Evolutionary conservation across 2,888 invertebrate species (phyloP), one percentile per base, ranked within the genome.

Genomic region (Eristalis pertinax): DNA sequence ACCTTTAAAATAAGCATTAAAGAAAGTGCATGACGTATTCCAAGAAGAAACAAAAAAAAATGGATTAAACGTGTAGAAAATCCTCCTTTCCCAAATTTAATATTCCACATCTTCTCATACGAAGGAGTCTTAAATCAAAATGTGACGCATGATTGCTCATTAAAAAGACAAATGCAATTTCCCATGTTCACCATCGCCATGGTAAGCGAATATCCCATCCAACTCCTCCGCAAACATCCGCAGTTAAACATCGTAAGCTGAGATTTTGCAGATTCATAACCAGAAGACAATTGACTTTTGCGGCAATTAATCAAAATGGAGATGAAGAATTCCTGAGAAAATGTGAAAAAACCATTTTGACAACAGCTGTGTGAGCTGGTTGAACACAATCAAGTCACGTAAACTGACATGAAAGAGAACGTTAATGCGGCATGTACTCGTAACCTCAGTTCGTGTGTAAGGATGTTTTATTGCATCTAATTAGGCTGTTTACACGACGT

Each of bases 241-340:
- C 19, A 19, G 19, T 8, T 19, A 50, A 19, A 50, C 50, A 19
- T 1, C 2, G n/a, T 38, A 2, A 1, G 7, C 50, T 60, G 60
- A 15, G 60, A 13, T 60, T 60, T 32, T 24, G 13, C 22, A 24
- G 11, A 58, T 58, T 60, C 26, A 60, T 60, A 60, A 60, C 60
- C 24, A 15, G 24, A 50, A 43, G 68, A 24, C 58, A 70, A 60
- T 58, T 15, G 32, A 10, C 32, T 35, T 70, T 24, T 24, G 19
- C 35, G 24, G 22, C 58, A 70, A 70, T 70, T 58, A 70, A 58
- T 58, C 35, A 70, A 35, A 58, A 35, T 38, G 35, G 70, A 70
- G 58, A 70, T 58, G 58, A 60, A 24, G 60, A 35, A 70, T 69
- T 56, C 32, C 68, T 32, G 19, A 19, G 50, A 50, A 50, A 29